phyloP scores from a whole-genome alignment of 2,113 vertebrate species.

The Ciconia boyciana region DNA sequence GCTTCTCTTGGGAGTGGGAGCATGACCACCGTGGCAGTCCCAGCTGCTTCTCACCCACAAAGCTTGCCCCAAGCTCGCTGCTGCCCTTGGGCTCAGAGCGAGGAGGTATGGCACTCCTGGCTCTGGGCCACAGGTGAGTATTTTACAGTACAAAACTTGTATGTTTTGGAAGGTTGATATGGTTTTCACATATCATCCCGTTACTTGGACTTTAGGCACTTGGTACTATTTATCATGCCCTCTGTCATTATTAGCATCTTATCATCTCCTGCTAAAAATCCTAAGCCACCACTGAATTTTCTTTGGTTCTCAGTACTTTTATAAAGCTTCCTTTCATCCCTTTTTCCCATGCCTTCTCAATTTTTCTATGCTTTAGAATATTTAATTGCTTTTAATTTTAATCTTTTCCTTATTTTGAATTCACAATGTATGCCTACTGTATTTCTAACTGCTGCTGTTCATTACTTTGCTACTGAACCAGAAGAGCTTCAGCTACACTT shows the following conservation, averaged over 20 bases:
- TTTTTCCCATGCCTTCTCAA: background rate
- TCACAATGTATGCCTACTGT: background rate
- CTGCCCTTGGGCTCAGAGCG: background rate
- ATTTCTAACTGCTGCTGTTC: background rate
- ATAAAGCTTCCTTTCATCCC: background rate
- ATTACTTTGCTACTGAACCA: background rate
- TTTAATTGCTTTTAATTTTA: background rate
- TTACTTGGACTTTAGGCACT: background rate
- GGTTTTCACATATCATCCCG: background rate
- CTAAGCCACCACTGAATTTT: background rate
- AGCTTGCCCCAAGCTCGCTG: rapidly evolving
- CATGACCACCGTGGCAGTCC: rapidly evolving
- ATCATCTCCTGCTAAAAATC: background rate
- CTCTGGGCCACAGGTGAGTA: background rate
- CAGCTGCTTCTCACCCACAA: background rate
- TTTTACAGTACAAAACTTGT: background rate
- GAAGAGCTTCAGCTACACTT: background rate
- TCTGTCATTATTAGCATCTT: background rate
- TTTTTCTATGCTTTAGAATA: background rate
- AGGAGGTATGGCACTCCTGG: background rate
- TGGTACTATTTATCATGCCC: background rate
- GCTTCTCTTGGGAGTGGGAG: background rate
- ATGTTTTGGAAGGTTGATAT: background rate
- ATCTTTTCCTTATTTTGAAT: background rate
- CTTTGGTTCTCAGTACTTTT: background rate